Percentiles rank a stretch among this genome's conserved stretches.
These are phyloP conservation scores for Pelecanoides urinatrix DNA, from an alignment of 2,113 vertebrate species.

Conservation along the genomic window DNA sequence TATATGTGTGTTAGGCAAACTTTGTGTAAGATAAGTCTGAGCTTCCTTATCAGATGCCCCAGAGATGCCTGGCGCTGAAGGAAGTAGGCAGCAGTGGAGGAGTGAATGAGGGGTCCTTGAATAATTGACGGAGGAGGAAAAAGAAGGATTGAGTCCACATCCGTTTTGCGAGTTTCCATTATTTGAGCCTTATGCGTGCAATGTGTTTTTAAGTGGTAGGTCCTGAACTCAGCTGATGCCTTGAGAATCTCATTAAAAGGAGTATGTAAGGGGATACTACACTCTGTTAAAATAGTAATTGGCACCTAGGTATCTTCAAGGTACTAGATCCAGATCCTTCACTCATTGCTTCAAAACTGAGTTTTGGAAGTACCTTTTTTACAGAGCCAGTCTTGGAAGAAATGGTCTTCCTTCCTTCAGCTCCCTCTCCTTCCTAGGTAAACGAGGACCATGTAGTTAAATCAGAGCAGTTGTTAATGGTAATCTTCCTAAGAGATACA, in stretches of 20 bases:
- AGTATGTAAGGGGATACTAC: neutral
- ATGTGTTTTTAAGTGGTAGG: neutral
- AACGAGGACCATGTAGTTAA: neutral
- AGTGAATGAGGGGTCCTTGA: neutral
- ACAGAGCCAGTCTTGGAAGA: neutral
- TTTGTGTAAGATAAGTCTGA: neutral
- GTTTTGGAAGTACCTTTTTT: neutral
- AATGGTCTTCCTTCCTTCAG: neutral
- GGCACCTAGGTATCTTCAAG: neutral
- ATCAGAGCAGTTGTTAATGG: neutral
- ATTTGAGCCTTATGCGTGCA: neutral
- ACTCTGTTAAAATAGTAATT: neutral
- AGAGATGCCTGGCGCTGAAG: neutral
- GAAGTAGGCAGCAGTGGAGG: neutral
- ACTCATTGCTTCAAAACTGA: neutral
- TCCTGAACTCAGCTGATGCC: neutral
- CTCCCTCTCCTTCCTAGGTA: neutral
- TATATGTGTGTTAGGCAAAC: neutral
- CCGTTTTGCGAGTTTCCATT: neutral
- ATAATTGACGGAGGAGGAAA: neutral
- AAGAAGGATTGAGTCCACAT: neutral
- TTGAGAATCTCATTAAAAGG: neutral
- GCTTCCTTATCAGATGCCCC: slow-evolving; percentile 13
- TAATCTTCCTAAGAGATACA: neutral
- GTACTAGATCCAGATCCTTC: neutral